These are phyloP conservation scores for Standfussiana lucernea DNA, from an alignment of 2,888 invertebrate species.

Conservation along the genomic window DNA sequence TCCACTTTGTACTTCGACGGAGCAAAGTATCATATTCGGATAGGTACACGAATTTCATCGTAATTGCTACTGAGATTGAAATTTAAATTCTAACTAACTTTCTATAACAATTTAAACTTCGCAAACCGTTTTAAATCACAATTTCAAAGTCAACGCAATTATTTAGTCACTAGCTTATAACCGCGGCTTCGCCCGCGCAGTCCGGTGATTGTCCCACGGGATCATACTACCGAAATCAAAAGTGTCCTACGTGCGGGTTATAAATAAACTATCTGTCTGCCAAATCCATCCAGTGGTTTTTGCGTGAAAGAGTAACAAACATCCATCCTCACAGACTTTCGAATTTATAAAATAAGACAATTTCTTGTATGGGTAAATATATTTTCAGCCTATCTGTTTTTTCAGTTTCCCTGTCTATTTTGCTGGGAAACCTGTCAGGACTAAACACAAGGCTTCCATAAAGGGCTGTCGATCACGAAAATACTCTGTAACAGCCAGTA, in stretches of 20 bases:
- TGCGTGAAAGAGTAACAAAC: background rate
- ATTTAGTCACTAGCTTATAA: conserved; percentile 21
- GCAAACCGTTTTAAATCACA: conserved; percentile 9
- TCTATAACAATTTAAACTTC: conserved; percentile 33
- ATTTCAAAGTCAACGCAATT: conserved; percentile 4
- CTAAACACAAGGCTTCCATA: conserved; percentile 1
- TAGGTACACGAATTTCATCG: background rate
- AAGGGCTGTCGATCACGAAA: conserved; percentile 36
- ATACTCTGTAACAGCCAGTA: background rate
- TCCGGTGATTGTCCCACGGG: background rate
- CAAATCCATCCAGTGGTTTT: background rate
- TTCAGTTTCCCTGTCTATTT: conserved; percentile 14
- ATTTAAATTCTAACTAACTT: conserved; percentile 29
- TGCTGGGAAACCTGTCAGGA: conserved; percentile 9
- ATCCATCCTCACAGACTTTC: background rate
- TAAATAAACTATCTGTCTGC: too few relatives aligned
- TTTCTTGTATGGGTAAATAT: background rate
- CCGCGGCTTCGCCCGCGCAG: background rate
- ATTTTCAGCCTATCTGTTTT: background rate
- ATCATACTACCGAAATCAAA: background rate
- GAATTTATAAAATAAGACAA: background rate
- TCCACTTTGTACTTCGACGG: background rate
- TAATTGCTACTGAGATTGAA: conserved; percentile 2
- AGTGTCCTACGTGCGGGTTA: background rate
- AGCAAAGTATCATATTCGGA: conserved; percentile 26